Conservation (phyloP, 2,797 vertebrate species). For the Artibeus lituratus region DNA sequence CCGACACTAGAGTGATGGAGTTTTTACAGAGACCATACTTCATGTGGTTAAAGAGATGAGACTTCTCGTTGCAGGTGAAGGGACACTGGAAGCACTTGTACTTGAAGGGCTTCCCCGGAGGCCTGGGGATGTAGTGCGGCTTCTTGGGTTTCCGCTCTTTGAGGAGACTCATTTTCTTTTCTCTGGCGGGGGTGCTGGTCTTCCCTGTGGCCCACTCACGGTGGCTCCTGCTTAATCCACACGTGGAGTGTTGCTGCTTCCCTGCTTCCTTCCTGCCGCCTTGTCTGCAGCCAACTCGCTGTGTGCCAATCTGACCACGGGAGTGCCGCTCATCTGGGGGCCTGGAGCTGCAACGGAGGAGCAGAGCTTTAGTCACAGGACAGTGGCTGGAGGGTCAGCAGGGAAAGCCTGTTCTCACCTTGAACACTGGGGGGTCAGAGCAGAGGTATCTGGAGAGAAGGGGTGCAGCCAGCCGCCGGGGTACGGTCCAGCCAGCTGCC, state of each 20-base stretch:
- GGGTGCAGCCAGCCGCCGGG: neutral
- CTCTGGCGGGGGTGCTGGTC: slow-evolving; percentile 10
- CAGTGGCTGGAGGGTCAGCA: fast-evolving
- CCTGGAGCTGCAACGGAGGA: slow-evolving; percentile 77
- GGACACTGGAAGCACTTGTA: slow-evolving; percentile 99
- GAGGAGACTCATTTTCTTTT: slow-evolving; percentile 86
- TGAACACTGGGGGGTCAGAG: neutral
- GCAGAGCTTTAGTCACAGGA: slow-evolving; percentile 18
- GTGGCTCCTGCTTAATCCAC: slow-evolving; percentile 25
- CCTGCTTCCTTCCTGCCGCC: slow-evolving; percentile 24
- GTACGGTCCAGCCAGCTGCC: neutral
- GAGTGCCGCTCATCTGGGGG: neutral
- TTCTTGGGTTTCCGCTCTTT: slow-evolving; percentile 97
- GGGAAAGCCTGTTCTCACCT: neutral
- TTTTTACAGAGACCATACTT: slow-evolving; percentile 98
- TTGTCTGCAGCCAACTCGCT: slow-evolving; percentile 28
- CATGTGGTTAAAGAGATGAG: slow-evolving; percentile 99
- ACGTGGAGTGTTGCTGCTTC: neutral
- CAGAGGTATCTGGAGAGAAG: neutral
- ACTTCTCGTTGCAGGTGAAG: slow-evolving; percentile 99
- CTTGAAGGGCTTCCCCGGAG: slow-evolving; percentile 97
- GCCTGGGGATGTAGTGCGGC: slow-evolving; percentile 97
- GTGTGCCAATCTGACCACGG: neutral
- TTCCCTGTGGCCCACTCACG: slow-evolving; percentile 44
- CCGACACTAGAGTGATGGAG: slow-evolving; percentile 94